These are phyloP conservation scores for Manacus vitellinus DNA, from an alignment of 2,113 vertebrate species.

Conservation along the genomic window DNA sequence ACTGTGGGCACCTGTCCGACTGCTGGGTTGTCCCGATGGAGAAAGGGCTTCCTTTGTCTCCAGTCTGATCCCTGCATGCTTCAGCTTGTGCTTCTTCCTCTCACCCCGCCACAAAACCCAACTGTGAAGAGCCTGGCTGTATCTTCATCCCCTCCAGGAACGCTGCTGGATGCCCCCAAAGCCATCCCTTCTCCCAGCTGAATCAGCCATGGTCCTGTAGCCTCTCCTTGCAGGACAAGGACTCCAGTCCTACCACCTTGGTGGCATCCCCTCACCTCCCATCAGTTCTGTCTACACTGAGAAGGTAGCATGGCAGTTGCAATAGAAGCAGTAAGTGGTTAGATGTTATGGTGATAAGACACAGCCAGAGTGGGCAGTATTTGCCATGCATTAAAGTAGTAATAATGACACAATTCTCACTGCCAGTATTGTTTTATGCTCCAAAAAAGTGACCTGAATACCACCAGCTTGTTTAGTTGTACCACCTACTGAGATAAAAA, in stretches of 20 bases:
- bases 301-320: neutral
- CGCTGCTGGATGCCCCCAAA: accelerated
- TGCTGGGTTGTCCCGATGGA: accelerated
- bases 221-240: neutral
- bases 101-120: accelerated
- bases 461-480: neutral
- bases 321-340: neutral
- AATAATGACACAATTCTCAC: neutral
- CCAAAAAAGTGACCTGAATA: neutral
- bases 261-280: neutral
- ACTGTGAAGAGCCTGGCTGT: accelerated
- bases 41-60: neutral
- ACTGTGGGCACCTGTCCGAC: accelerated
- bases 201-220: neutral
- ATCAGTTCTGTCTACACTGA: neutral
- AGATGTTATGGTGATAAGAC: neutral
- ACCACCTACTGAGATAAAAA: neutral
- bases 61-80: accelerated
- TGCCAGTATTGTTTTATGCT: neutral
- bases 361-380: neutral
- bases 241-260: accelerated
- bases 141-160: accelerated
- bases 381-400: neutral
- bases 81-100: neutral
- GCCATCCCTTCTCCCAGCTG: neutral